Percentiles rank a stretch among this genome's conserved stretches.
phyloP scores from a whole-genome alignment of 2,113 vertebrate genomes.

The Willisornis vidua region DNA sequence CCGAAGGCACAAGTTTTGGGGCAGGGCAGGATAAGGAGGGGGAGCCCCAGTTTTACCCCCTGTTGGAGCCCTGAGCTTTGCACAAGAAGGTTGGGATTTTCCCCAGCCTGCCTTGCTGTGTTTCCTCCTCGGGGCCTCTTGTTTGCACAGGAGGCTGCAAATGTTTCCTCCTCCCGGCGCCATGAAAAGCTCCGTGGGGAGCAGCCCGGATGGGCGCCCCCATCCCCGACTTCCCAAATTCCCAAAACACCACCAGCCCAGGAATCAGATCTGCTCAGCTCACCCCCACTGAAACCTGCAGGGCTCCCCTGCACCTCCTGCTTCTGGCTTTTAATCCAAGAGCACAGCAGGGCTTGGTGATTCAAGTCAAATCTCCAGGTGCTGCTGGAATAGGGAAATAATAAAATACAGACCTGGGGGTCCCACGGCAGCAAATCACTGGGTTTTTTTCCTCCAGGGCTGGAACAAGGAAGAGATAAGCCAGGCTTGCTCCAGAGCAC shows the following conservation, averaged over 20 bases:
- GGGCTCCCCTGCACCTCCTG: background rate
- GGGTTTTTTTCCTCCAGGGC: background rate
- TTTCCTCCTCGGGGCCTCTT: constrained; percentile 29
- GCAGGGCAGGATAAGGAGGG: background rate
- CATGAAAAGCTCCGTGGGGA: background rate
- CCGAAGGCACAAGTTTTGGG: fast-evolving
- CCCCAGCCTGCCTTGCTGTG: background rate
- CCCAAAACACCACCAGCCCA: fast-evolving
- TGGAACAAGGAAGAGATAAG: constrained; percentile 55
- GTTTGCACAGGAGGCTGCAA: background rate
- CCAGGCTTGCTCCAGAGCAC: background rate
- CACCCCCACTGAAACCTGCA: background rate
- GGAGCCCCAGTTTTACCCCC: background rate
- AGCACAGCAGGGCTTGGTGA: fast-evolving
- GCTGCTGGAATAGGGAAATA: background rate
- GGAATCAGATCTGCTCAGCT: fast-evolving
- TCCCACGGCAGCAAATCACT: background rate
- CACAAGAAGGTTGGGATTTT: background rate
- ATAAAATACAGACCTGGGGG: constrained; percentile 19
- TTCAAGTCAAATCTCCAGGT: background rate
- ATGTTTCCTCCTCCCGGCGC: background rate
- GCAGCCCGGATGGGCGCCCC: background rate
- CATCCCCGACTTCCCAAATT: background rate
- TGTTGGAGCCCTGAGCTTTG: background rate
- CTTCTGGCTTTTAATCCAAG: background rate